These are phyloP conservation scores for Ibidorhyncha struthersii DNA, from an alignment of 2,113 vertebrate genomes.

Conservation along the genomic window DNA sequence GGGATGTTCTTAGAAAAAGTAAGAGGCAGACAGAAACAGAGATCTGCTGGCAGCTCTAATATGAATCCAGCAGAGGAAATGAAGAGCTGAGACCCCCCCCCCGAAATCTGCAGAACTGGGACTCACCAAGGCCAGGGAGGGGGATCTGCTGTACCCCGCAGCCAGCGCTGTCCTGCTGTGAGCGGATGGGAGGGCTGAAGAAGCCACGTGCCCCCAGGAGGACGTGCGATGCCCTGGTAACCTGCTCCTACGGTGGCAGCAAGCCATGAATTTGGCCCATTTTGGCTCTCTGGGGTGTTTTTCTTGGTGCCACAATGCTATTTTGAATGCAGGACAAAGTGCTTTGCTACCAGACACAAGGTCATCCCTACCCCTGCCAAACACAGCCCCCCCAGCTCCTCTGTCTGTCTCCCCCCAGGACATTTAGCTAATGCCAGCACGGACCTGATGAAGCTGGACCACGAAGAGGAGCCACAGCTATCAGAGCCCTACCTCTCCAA, in stretches of 20 bases:
- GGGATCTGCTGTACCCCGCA: fast-evolving
- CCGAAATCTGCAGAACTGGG: not conserved
- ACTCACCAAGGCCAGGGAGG: not conserved
- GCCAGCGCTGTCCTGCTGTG: not conserved
- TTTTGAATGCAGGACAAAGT: not conserved
- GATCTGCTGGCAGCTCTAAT: not conserved
- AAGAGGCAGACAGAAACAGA: not conserved
- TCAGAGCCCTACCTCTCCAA: slow-evolving; percentile 98
- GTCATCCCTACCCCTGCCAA: not conserved
- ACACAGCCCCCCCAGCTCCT: not conserved
- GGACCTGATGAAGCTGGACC: slow-evolving; percentile 95
- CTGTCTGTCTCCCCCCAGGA: slow-evolving; percentile 76
- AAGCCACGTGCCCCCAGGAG: fast-evolving
- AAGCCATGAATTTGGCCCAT: not conserved
- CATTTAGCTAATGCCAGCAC: slow-evolving; percentile 92
- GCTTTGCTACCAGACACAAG: not conserved
- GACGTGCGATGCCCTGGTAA: fast-evolving
- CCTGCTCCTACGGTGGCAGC: not conserved
- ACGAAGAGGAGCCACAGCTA: slow-evolving; percentile 93
- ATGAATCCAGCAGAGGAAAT: not conserved
- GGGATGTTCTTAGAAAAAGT: not conserved
- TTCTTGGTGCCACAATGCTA: not conserved
- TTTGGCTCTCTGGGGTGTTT: not conserved
- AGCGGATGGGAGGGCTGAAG: fast-evolving
- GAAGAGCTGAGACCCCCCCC: not conserved